Conservation (phyloP, 2,888 invertebrate genomes). For the Torymus auratus region DNA sequence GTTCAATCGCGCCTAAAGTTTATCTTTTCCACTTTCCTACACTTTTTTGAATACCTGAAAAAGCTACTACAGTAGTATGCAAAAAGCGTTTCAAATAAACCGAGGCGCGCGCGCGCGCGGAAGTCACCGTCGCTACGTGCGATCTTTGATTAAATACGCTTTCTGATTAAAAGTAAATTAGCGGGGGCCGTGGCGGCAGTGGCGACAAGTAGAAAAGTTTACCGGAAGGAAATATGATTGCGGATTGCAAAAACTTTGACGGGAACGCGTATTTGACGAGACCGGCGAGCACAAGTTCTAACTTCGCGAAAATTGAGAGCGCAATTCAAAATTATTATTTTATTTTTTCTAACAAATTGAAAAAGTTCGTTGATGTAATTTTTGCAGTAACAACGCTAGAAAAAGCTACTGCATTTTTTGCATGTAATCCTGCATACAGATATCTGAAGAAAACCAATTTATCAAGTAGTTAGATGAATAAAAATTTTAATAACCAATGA, state of each 20-base stretch:
- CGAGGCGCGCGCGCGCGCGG: not conserved
- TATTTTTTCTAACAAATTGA: conserved; percentile 26
- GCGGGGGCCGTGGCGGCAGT: not conserved
- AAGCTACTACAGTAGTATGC: conserved; percentile 11
- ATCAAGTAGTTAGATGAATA: too few relatives aligned
- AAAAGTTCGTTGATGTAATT: conserved; percentile 39
- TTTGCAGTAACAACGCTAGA: not conserved
- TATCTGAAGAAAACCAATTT: too few relatives aligned
- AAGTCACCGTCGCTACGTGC: not conserved
- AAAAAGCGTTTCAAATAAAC: conserved; percentile 37
- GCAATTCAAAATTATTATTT: not conserved
- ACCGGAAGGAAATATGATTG: conserved; percentile 44
- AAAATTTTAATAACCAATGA: too few relatives aligned
- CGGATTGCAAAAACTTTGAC: conserved; percentile 40
- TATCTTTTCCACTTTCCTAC: not conserved
- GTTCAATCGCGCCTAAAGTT: conserved; percentile 17
- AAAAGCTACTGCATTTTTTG: not conserved
- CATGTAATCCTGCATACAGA: not conserved
- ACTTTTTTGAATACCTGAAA: conserved; percentile 12
- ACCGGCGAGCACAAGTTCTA: not conserved
- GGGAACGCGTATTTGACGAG: conserved; percentile 19
- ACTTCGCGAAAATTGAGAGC: conserved; percentile 7
- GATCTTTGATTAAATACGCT: conserved; percentile 54
- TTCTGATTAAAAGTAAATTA: conserved; percentile 56
- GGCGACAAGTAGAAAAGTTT: conserved; percentile 40